Base-by-base conservation (phyloP, 2,113 vertebrate genomes). In the Noctilio leporinus region DNA sequence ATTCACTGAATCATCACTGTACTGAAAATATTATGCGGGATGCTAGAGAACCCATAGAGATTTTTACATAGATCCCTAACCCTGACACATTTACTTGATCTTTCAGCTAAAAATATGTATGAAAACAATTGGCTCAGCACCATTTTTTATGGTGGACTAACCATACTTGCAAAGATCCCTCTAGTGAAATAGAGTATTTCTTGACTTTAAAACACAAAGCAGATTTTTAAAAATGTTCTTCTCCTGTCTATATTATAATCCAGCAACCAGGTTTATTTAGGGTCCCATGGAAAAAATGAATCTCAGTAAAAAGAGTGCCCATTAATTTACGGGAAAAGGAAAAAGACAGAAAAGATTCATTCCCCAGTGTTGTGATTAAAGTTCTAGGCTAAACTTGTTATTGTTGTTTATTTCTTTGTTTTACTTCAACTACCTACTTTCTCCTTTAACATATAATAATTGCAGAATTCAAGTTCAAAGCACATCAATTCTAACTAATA, bases 381-480 rank as follows among this genome's bases (percentile, higher is more conserved):
- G 77, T 78, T 83, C 49, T 43, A 84, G n/a, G 2, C 47, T 47
- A 90, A 28, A n/a, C 15, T 93, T 38, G 12, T 76, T 94, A 72
- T 64, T 82, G 10, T 49, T 51, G 22, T 53, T 77, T 57, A n/a
- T 91, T 94, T 76, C 55, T 92, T 89, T 83, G 19, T 94, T 96
- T 91, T 94, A 26, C 33, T 69, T 81, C 67, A 86, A 73, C 33
- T 70, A 7, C 49, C 38, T 47, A 72, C 67, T 43, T 90, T 93
- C 92, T 93, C 49, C 35, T 69, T 83, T 77, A 86, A 59, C 28
- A 69, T 86, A 38, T 7, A 92, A 35, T 10, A 77, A 35, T 53
- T 89, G 17, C 20, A 89, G 45, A 93, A 80, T 49, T 94, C 30
- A 89, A 73, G 3, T 8, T 89, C 28, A 96, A 89, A 72, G n/a